phyloP scores from a whole-genome alignment of 2,113 vertebrate species.

The Isurus oxyrinchus region DNA sequence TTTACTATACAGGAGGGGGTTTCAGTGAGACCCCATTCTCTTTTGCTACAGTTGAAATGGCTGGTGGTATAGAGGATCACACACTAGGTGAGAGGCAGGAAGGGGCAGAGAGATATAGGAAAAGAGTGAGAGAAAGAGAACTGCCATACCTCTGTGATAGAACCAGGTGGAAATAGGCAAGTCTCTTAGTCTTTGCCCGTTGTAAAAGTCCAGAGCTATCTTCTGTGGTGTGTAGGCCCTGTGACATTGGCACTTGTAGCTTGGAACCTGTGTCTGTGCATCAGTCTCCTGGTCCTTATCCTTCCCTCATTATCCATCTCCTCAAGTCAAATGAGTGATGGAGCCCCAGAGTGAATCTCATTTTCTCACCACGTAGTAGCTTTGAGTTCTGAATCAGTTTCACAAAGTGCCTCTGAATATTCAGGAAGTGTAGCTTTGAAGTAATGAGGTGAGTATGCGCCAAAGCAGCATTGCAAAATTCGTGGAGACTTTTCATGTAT shows the following conservation, averaged over 20 bases:
- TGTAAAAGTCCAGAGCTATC: neutral
- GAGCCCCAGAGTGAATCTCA: too few relatives aligned
- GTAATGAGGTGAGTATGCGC: neutral
- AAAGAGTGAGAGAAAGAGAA: neutral
- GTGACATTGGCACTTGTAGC: too few relatives aligned
- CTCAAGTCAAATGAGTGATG: too few relatives aligned
- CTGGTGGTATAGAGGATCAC: neutral
- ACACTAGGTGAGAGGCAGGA: neutral
- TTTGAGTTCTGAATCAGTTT: neutral
- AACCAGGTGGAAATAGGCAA: neutral
- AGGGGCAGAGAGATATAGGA: neutral
- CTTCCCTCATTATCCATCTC: too few relatives aligned
- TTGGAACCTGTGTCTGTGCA: too few relatives aligned
- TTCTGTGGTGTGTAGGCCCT: neutral
- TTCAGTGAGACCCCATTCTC: neutral
- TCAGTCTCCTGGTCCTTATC: too few relatives aligned
- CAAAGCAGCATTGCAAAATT: neutral
- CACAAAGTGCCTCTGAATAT: neutral
- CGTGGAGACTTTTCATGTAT: neutral
- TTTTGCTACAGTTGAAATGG: neutral
- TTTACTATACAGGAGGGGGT: too few relatives aligned
- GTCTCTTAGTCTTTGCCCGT: neutral
- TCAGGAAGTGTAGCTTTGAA: neutral
- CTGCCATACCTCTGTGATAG: neutral
- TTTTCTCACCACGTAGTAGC: too few relatives aligned